Evolutionary conservation across 2,888 invertebrate species (phyloP), one percentile per base, ranked within the genome.

Genomic region (Ectemnius lituratus): DNA sequence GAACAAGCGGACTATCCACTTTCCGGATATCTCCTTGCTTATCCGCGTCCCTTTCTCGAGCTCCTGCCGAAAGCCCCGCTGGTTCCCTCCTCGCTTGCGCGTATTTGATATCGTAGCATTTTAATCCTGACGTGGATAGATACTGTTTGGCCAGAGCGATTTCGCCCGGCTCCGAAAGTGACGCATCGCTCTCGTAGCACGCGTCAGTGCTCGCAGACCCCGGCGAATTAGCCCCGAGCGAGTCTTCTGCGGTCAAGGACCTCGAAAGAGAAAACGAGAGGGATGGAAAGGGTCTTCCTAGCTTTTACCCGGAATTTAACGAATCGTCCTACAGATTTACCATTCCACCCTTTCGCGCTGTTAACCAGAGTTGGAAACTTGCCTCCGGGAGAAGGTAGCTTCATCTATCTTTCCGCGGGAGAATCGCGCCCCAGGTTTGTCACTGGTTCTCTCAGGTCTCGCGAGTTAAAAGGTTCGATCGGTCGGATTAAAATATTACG

Each of bases 81-180:
- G 8, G 0, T 11, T 70, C 64, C 74, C 72, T 67, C 58, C 74
- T 67, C 45, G 8, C 49, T 14, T 4, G n/a, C 70, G 75, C 81
- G 85, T 87, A 88, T 89, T 88, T 87, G 86, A 87, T 88, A 87
- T 86, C 86, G 86, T 81, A 87, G 88, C 86, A 86, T 90, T 90
- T 90, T 90, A 90, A 90, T 90, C 90, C 90, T 89, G 90, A 91
- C 90, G 86, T 89, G 88, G 90, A 90, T 90, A 86, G 89, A 91
- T 90, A 88, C 88, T 89, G 88, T 90, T 90, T 90, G 90, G 86
- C 77, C 86, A 89, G 37, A 37, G 83, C 76, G 76, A 78, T 72
- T 75, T 52, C n/a, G 16, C 52, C 52, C 14, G 52, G 52, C 67
- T 47, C 57, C 67, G 63, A 52, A 67, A 71, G 70, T 81, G 82